These are phyloP conservation scores for Campopleginae sp. DNA, from an alignment of 2,888 invertebrate species.

Conservation along the genomic window DNA sequence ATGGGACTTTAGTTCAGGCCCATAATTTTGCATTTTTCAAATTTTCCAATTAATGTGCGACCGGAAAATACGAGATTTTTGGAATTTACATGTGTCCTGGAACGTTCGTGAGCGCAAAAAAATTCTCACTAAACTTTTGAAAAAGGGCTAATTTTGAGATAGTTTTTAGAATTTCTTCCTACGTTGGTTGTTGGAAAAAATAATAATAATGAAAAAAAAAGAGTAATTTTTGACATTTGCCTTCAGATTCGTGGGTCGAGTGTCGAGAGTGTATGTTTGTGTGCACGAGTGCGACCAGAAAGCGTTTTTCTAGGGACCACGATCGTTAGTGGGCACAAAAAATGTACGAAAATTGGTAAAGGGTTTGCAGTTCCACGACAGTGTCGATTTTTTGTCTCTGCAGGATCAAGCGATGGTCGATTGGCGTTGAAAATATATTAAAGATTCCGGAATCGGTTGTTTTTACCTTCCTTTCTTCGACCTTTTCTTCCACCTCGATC, in stretches of 20 bases:
- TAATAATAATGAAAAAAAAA: not conserved
- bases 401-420: not conserved
- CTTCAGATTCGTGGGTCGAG: too few relatives aligned
- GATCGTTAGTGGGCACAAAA: constrained; percentile 59
- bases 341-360: not conserved
- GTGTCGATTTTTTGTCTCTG: not conserved
- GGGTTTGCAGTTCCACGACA: not conserved
- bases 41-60: not conserved
- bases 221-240: not conserved
- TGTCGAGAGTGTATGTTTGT: constrained; percentile 15
- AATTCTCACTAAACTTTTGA: too few relatives aligned
- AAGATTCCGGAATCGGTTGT: constrained; percentile 70
- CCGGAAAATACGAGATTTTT: too few relatives aligned
- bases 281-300: constrained; percentile 60
- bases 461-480: constrained; percentile 72
- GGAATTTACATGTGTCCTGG: too few relatives aligned
- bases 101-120: too few relatives aligned
- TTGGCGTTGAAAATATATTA: not conserved
- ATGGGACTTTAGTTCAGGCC: not conserved
- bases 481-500: constrained; percentile 79
- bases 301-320: constrained; percentile 61
- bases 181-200: not conserved
- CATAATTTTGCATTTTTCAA: not conserved
- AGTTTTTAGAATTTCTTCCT: not conserved
- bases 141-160: too few relatives aligned